These are phyloP conservation scores for Temnothorax rugatulus DNA, from an alignment of 2,888 invertebrate genomes.

Conservation along the genomic window DNA sequence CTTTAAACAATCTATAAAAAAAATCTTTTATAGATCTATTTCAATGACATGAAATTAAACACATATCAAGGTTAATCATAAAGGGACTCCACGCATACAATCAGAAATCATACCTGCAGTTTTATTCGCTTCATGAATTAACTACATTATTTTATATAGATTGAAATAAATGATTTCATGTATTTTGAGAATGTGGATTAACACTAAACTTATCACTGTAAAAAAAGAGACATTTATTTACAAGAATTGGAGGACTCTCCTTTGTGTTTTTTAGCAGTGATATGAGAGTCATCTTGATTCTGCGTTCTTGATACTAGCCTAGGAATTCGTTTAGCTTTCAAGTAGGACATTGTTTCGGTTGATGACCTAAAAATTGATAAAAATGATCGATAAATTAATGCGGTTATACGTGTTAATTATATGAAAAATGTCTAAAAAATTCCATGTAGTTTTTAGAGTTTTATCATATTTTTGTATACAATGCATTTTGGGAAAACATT, in stretches of 20 bases:
- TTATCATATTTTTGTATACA: background rate
- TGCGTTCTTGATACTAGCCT: conserved; percentile 81
- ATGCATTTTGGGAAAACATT: background rate
- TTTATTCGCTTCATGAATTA: conserved; percentile 84
- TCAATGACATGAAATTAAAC: background rate
- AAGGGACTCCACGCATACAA: conserved; percentile 28
- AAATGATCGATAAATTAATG: conserved; percentile 12
- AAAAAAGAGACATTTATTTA: conserved; percentile 84
- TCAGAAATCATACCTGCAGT: conserved; percentile 57
- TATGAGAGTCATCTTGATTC: conserved; percentile 76
- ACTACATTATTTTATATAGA: conserved; percentile 84
- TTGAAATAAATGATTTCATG: conserved; percentile 79
- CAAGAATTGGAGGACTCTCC: conserved; percentile 83
- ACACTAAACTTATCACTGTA: conserved; percentile 72
- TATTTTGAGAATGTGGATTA: conserved; percentile 68
- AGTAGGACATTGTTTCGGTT: conserved; percentile 80
- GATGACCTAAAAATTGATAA: conserved; percentile 75
- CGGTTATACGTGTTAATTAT: background rate
- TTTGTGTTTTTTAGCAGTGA: conserved; percentile 82
- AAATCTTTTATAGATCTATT: background rate
- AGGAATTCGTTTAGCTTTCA: conserved; percentile 82
- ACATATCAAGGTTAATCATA: conserved; percentile 11
- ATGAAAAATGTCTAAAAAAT: background rate
- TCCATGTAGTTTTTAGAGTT: conserved; percentile 2
- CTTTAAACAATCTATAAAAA: background rate